Percentiles rank a stretch among this genome's conserved stretches.
These are phyloP conservation scores for Drosophila mimetica DNA, from an alignment of 2,888 invertebrate genomes.

Conservation along the genomic window DNA sequence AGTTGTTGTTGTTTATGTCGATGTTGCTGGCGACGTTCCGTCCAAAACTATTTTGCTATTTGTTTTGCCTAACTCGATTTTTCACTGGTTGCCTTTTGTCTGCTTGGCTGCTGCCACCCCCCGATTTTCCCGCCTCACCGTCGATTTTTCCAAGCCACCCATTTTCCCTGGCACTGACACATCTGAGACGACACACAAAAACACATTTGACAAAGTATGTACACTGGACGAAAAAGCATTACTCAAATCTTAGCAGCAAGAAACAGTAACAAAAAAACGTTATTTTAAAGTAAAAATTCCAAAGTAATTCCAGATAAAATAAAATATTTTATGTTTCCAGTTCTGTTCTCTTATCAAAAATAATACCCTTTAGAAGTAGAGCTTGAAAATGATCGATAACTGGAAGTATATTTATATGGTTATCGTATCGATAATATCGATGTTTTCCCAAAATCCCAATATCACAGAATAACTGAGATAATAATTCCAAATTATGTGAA, in stretches of 20 bases:
- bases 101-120: conserved; percentile 56
- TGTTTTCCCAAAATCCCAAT: too few relatives aligned
- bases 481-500: too few relatives aligned
- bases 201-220: conserved; percentile 70
- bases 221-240: conserved; percentile 1
- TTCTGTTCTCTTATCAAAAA: too few relatives aligned
- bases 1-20: conserved; percentile 54
- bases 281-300: too few relatives aligned
- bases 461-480: too few relatives aligned
- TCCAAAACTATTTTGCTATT: conserved; percentile 75
- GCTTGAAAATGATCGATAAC: too few relatives aligned
- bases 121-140: not conserved
- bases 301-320: too few relatives aligned
- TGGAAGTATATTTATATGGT: too few relatives aligned
- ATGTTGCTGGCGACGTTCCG: conserved; percentile 55
- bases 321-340: too few relatives aligned
- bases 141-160: not conserved
- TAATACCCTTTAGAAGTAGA: too few relatives aligned
- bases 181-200: conserved; percentile 68
- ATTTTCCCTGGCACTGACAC: conserved; percentile 66
- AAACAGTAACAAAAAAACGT: too few relatives aligned
- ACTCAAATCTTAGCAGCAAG: not conserved
- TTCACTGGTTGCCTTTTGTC: conserved; percentile 78
- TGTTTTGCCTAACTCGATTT: conserved; percentile 79
- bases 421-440: too few relatives aligned